Evolutionary conservation across 2,888 invertebrate species (phyloP), one percentile per base, ranked within the genome.

Genomic region (Pyrochroa serraticornis): DNA sequence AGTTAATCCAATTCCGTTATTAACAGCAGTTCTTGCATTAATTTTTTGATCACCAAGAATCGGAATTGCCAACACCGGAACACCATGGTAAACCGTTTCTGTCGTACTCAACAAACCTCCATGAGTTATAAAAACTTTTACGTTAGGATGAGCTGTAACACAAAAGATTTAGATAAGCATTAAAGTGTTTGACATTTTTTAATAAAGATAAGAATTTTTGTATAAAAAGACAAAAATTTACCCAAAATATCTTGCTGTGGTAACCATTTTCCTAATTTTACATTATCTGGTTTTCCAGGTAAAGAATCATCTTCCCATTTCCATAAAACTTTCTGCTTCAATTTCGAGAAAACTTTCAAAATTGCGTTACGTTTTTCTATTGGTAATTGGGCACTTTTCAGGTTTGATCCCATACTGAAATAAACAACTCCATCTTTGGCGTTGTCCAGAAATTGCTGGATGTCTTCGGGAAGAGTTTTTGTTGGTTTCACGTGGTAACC

Each of bases 261-360:
- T 9, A 66, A 45, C 67, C 69, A 69, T 13, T 55, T 65, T 6
- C 39, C 12, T 1, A 58, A 2, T 46, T 56, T 65, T 9, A 57
- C 46, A 36, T 57, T 57, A 12, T 13, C 6, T 3, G 56, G 50
- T 62, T 75, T 64, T 9, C 67, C 65, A n/a, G 70, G 68, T 10
- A 73, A 56, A 22, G 53, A 51, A 14, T 83, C 81, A 0, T 83
- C 82, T 65, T 88, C 87, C 85, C 87, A 89, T 77, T 89, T 89
- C 88, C 87, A 88, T 14, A 90, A 69, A 0, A 90, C 83, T 6
- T 82, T 84, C 61, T 87, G 85, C 59, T 87, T 86, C 0, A 88
- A 67, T 58, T 80, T 81, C 0, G 82, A 78, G 48, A 90, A 84
- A 1, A 82, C 83, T 53, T 83, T 83, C 6, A 85, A 73, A 31